Percentiles rank a stretch among this genome's conserved stretches.
These are phyloP conservation scores for Pitta sordida DNA, from an alignment of 2,113 vertebrate genomes.

Conservation along the genomic window DNA sequence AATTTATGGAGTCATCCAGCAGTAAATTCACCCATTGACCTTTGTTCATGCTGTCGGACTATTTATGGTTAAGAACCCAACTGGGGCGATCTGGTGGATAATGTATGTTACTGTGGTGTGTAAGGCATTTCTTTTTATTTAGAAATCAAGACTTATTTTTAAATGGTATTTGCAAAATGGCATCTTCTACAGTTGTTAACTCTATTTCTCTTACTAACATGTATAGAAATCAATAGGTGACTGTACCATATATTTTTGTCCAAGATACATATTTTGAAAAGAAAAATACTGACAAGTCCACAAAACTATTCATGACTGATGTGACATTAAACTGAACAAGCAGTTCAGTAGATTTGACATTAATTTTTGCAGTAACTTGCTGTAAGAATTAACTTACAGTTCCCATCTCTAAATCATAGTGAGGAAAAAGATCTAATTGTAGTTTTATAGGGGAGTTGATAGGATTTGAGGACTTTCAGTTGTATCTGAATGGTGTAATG, in stretches of 20 bases:
- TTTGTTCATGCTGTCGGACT: neutral
- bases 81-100: neutral
- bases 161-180: neutral
- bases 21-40: conserved; percentile 31
- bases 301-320: neutral
- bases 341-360: neutral
- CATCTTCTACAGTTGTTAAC: neutral
- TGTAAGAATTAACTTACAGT: too few species aligned
- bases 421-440: neutral
- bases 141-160: neutral
- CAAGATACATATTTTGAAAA: neutral
- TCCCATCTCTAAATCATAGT: neutral
- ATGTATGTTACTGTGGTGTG: neutral
- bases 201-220: neutral
- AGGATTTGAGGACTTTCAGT: neutral
- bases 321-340: neutral
- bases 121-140: neutral
- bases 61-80: neutral
- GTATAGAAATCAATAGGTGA: neutral
- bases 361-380: neutral
- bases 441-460: neutral
- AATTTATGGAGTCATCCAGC: conserved; percentile 28
- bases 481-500: neutral
- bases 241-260: neutral
- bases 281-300: neutral